Evolutionary conservation across 2,113 vertebrate species (phyloP), one percentile per base, ranked within the genome.

Genomic region (Passer domesticus): DNA sequence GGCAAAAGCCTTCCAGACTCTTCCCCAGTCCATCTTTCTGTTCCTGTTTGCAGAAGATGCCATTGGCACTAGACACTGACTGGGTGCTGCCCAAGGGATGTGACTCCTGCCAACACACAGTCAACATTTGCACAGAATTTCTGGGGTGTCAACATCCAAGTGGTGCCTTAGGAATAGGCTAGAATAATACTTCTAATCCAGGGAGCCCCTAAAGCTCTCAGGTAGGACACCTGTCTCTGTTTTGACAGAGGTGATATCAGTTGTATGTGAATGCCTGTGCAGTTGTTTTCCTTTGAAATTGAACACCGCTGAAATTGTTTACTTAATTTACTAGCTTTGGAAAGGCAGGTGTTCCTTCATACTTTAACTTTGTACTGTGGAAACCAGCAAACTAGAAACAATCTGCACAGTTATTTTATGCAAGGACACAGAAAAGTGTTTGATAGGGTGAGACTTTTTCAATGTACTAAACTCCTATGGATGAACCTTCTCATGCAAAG

Each of bases 51-150:
- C 4, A 68, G 52, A 84, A 84, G 69, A 77, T 50, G 33, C 27
- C n/a, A 53, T 0, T 70, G 55, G 83, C 9, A 3, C 23, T 30
- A 19, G 18, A 56, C n/a, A 30, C 31, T 23, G 46, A 30, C 44
- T 35, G 19, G 43, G 30, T 11, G 6, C 35, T 76, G 58, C 33
- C 41, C 0, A 0, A 81, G 33, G 28, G 25, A 69, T 55, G 27
- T 0, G 2, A 63, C 24, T 73, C 46, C 46, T 76, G 20, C 35
- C 35, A 37, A 41, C 13, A 19, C 0, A 24, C 7, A 80, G 55
- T 12, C 2, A 4, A 30, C 13, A 79, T 43, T 23, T 30, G 33
- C 33, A 62, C 43, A 35, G 27, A 46, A 63, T 46, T 92, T 44
- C 58, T 47, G 46, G 41, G n/a, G 37, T 58, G 63, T 22, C 67